These are phyloP conservation scores for Drosophila falleni DNA, from an alignment of 2,888 invertebrate genomes.

Conservation along the genomic window DNA sequence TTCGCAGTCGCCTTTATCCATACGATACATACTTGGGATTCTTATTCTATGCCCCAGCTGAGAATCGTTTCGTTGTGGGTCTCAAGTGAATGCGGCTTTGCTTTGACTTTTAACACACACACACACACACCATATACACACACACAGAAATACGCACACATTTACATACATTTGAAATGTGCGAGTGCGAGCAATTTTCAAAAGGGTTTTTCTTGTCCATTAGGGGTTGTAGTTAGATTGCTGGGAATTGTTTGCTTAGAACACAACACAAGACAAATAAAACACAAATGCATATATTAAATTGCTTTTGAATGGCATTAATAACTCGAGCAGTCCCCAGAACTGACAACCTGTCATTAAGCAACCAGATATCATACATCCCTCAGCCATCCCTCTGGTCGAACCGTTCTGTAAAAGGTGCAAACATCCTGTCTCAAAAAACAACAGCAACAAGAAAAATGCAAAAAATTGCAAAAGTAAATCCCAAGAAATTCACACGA, in stretches of 20 bases:
- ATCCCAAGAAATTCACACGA: slow-evolving; percentile 66
- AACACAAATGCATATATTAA: slow-evolving; percentile 68
- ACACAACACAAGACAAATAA: slow-evolving; percentile 42
- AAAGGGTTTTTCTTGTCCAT: slow-evolving; percentile 71
- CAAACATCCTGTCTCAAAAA: slow-evolving; percentile 74
- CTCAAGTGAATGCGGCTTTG: slow-evolving; percentile 56
- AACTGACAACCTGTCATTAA: slow-evolving; percentile 72
- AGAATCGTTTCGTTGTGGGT: slow-evolving; percentile 31
- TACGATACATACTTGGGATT: slow-evolving; percentile 35
- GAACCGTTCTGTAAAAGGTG: slow-evolving; percentile 63
- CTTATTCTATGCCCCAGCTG: slow-evolving; percentile 46
- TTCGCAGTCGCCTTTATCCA: slow-evolving; percentile 34
- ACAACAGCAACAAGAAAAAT: slow-evolving; percentile 23
- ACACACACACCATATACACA: not conserved
- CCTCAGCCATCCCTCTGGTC: slow-evolving; percentile 18
- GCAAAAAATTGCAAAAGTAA: slow-evolving; percentile 54
- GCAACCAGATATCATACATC: slow-evolving; percentile 49
- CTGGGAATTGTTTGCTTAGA: slow-evolving; percentile 58
- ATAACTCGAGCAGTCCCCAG: slow-evolving; percentile 49
- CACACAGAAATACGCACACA: not conserved
- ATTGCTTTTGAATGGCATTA: slow-evolving; percentile 78
- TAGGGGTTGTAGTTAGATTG: slow-evolving; percentile 52
- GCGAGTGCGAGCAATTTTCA: slow-evolving; percentile 49
- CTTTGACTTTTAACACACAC: slow-evolving; percentile 56
- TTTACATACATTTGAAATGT: slow-evolving; percentile 1